phyloP scores from a whole-genome alignment of 1,140 invertebrate genomes.

The Palaemon carinicauda region DNA sequence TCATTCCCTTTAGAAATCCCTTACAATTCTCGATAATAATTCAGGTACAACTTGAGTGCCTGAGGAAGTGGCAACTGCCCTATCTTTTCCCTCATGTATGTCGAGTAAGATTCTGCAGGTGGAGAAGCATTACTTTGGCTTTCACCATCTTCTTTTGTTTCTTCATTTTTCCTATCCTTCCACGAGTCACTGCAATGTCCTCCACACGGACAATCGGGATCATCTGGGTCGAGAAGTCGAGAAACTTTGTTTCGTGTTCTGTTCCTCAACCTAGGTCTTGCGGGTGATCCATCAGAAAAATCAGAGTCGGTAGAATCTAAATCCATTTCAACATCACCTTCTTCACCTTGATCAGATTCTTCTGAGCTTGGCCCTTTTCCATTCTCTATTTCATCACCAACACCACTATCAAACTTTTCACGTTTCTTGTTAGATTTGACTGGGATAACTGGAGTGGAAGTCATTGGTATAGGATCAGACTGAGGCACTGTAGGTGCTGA shows the following conservation, averaged over 20 bases:
- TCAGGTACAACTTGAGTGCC: constrained; percentile 46
- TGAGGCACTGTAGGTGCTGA: constrained; percentile 22
- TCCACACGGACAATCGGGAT: constrained; percentile 26
- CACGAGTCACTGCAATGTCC: constrained; percentile 15
- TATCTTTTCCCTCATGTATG: constrained; percentile 44
- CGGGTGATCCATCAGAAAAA: constrained; percentile 35
- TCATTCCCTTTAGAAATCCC: background rate
- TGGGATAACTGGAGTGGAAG: constrained; percentile 12
- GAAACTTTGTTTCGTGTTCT: constrained; percentile 10
- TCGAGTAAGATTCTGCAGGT: constrained; percentile 21
- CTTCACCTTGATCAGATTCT: constrained; percentile 37
- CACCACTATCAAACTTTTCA: constrained; percentile 49
- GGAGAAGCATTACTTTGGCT: background rate
- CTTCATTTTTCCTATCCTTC: background rate
- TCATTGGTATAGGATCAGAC: constrained; percentile 39
- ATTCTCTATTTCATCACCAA: constrained; percentile 47
- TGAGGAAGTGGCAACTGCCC: constrained; percentile 33
- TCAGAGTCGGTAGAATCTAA: constrained; percentile 43
- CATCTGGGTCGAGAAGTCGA: constrained; percentile 28
- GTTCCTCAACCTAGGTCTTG: background rate
- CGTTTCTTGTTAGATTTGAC: constrained; percentile 36
- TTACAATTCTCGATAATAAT: constrained; percentile 47
- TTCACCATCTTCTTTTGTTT: background rate
- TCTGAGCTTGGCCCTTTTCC: constrained; percentile 45
- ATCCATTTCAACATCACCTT: constrained; percentile 40